Evolutionary conservation across 2,797 vertebrate genomes (phyloP).

Genomic region (Petrocephalus sullivani): DNA sequence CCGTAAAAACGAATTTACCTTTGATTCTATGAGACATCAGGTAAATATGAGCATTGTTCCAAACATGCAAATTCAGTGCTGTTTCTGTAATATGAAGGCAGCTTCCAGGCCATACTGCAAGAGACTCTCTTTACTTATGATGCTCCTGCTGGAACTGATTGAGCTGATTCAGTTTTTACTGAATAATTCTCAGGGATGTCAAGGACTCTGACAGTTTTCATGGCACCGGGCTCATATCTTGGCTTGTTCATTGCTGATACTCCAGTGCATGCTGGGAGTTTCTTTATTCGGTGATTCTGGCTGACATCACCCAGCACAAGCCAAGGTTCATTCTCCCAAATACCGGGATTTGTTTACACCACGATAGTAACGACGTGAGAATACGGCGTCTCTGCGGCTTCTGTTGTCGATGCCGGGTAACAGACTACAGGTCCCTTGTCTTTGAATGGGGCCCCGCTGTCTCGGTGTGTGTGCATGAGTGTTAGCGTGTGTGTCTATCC

Average conservation of each 20-base stretch:
- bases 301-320: not conserved
- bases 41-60: not conserved
- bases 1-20: too few relatives aligned
- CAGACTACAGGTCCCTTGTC: not conserved
- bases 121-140: not conserved
- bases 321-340: not conserved
- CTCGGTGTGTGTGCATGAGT: not conserved
- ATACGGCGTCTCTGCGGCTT: not conserved
- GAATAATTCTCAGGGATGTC: not conserved
- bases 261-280: not conserved
- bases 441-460: not conserved
- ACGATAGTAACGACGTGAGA: not conserved
- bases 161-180: not conserved
- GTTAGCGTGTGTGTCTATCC: not conserved
- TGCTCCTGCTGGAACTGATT: not conserved
- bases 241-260: not conserved
- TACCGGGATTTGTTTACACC: not conserved
- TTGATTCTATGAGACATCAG: not conserved
- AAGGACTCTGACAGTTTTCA: not conserved
- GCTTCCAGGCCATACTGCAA: not conserved
- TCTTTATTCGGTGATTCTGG: not conserved
- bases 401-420: not conserved
- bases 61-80: not conserved
- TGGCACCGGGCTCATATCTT: not conserved
- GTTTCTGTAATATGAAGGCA: not conserved